Conservation (phyloP, 2,888 invertebrate genomes). For the Xylophagus ater region DNA sequence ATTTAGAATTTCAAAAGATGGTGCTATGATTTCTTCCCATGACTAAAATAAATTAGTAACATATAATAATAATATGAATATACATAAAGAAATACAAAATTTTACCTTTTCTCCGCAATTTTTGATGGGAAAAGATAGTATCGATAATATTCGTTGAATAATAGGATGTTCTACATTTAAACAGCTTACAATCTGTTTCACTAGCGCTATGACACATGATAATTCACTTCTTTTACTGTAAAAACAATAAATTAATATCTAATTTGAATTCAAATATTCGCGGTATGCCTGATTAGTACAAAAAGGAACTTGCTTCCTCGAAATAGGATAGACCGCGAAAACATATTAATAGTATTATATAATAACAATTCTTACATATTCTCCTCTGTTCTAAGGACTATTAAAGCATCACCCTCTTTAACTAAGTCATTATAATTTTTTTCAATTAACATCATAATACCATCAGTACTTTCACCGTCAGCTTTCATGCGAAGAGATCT, state of each 20-base stretch:
- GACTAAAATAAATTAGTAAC: too few relatives aligned
- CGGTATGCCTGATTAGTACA: too few relatives aligned
- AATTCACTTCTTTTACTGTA: constrained; percentile 30
- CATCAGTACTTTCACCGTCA: constrained; percentile 33
- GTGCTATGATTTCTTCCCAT: too few relatives aligned
- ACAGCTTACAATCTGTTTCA: constrained; percentile 29
- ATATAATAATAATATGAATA: too few relatives aligned
- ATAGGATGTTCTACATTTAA: constrained; percentile 31
- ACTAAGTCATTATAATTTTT: constrained; percentile 37
- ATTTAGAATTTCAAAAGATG: too few relatives aligned
- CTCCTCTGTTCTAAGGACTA: constrained; percentile 32
- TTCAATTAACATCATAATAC: constrained; percentile 35
- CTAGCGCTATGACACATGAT: constrained; percentile 30
- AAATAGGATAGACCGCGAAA: too few relatives aligned
- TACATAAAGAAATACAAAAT: neutral
- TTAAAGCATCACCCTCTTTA: constrained; percentile 33
- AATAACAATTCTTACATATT: neutral
- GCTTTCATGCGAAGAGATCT: constrained; percentile 32
- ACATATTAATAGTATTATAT: constrained; percentile 4
- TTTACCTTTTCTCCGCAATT: constrained; percentile 36
- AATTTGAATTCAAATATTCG: too few relatives aligned
- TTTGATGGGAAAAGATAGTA: constrained; percentile 30
- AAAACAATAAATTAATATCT: too few relatives aligned
- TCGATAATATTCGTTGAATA: constrained; percentile 28
- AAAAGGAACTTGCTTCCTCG: too few relatives aligned